phyloP scores from a whole-genome alignment of 2,797 vertebrate species.

The Bovichtus diacanthus region DNA sequence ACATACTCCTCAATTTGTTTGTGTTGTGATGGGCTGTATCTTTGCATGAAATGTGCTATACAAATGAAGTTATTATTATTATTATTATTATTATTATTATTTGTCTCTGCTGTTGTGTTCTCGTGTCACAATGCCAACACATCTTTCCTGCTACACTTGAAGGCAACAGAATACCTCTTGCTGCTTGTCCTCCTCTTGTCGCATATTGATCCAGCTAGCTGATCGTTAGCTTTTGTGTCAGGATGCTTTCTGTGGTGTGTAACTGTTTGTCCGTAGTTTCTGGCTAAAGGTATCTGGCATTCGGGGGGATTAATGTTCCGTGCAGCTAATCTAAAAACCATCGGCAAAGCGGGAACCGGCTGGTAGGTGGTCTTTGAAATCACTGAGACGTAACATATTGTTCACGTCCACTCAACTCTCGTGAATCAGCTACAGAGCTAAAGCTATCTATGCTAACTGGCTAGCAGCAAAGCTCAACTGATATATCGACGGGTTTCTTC shows the following conservation, averaged over 20 bases:
- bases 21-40: too few species aligned
- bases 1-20: too few species aligned
- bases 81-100: neutral
- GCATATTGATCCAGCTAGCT: slow-evolving; percentile 62
- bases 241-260: slow-evolving; percentile 76
- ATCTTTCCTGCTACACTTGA: slow-evolving; percentile 20
- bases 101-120: neutral
- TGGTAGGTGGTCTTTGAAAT: slow-evolving; percentile 82
- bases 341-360: slow-evolving; percentile 88
- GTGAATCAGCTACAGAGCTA: slow-evolving; percentile 50
- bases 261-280: slow-evolving; percentile 77
- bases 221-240: slow-evolving; percentile 73
- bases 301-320: slow-evolving; percentile 88
- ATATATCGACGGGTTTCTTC: neutral
- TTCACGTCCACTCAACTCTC: slow-evolving; percentile 62
- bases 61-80: neutral
- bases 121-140: fast-evolving
- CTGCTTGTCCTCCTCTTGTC: slow-evolving; percentile 56
- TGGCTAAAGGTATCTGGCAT: slow-evolving; percentile 76
- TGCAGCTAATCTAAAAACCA: slow-evolving; percentile 85
- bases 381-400: slow-evolving; percentile 56
- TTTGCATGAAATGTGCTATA: too few species aligned
- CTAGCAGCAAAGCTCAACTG: slow-evolving; percentile 42
- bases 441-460: slow-evolving; percentile 56
- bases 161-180: slow-evolving; percentile 44